Percentiles rank a stretch among this genome's conserved stretches.
phyloP scores from a whole-genome alignment of 2,797 vertebrate species.

The Myiotriccus ornatus region DNA sequence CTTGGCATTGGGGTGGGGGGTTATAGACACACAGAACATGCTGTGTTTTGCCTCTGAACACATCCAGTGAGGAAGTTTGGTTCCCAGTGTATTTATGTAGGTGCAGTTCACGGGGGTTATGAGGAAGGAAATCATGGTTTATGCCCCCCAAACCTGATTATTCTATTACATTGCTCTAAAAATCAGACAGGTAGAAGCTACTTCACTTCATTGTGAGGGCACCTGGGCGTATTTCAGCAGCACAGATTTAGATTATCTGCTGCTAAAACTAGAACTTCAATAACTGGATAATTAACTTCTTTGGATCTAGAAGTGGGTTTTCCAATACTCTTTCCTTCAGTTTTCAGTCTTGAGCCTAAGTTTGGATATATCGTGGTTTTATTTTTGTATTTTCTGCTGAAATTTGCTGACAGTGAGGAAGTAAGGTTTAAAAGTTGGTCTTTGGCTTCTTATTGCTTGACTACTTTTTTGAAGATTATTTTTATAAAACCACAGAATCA shows the following conservation, averaged over 20 bases:
- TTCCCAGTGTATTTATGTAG: not conserved
- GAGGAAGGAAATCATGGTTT: not conserved
- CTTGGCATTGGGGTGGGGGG: not conserved
- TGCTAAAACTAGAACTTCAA: not conserved
- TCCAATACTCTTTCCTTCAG: not conserved
- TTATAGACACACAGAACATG: accelerated
- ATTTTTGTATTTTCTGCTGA: not conserved
- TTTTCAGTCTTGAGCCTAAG: not conserved
- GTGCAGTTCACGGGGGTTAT: not conserved
- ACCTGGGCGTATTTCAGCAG: not conserved
- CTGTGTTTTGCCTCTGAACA: not conserved
- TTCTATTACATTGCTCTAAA: not conserved
- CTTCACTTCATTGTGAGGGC: not conserved
- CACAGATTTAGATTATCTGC: not conserved
- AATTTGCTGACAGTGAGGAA: not conserved
- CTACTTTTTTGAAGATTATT: not conserved
- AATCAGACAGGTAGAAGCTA: not conserved
- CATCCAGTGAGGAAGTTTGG: not conserved
- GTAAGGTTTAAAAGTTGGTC: not conserved
- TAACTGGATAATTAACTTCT: not conserved
- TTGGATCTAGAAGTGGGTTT: not conserved
- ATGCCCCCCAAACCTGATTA: not conserved
- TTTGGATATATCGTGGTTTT: not conserved
- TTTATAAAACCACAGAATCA: not conserved
- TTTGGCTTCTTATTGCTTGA: not conserved